phyloP scores from a whole-genome alignment of 2,113 vertebrate genomes.

The Microcebus jonahi region DNA sequence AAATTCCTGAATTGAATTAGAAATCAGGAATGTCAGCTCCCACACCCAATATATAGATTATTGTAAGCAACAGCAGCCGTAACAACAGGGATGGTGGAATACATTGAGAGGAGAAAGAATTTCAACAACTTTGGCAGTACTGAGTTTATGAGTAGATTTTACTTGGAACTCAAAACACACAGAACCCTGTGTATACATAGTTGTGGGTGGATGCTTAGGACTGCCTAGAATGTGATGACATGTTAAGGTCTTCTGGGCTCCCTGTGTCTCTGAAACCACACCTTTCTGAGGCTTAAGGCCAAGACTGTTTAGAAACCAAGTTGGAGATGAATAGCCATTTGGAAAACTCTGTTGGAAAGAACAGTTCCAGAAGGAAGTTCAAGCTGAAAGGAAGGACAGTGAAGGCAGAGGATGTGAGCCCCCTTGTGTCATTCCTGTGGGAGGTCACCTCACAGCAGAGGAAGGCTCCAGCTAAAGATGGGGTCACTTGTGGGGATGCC shows the following conservation, averaged over 20 bases:
- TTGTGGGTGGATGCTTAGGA: neutral
- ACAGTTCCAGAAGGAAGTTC: neutral
- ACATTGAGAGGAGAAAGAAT: neutral
- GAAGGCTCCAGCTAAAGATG: neutral
- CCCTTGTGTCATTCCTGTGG: neutral
- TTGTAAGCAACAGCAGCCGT: fast-evolving
- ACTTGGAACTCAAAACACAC: neutral
- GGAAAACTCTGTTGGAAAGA: neutral
- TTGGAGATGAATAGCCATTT: neutral
- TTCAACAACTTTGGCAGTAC: neutral
- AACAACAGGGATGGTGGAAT: no score
- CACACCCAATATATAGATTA: fast-evolving
- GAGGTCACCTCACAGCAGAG: neutral
- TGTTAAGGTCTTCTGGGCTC: neutral
- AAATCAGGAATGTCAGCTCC: neutral
- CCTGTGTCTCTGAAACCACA: neutral
- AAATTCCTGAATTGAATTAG: neutral
- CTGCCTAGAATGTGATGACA: neutral
- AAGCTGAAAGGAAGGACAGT: neutral
- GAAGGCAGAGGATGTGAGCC: neutral
- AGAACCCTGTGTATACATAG: fast-evolving
- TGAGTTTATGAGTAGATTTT: neutral
- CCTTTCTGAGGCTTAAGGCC: neutral
- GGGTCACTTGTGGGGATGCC: neutral
- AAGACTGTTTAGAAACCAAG: neutral